Percentiles rank a stretch among this genome's conserved stretches.
Conservation (phyloP, 2,888 invertebrate genomes). For the Creontiades dilutus region DNA sequence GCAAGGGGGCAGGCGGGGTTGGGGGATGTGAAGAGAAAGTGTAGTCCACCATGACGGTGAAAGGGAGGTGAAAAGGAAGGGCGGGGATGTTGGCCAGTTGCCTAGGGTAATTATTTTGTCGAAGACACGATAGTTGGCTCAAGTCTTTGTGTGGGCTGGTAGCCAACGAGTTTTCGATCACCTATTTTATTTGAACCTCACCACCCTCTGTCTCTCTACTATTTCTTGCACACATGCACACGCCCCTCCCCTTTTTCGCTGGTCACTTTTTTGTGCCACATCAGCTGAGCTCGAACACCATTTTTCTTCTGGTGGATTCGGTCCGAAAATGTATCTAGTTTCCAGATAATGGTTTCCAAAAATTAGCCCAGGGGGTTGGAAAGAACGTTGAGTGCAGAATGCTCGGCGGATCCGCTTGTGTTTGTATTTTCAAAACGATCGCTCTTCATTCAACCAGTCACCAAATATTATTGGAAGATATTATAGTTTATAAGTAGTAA, state of each 20-base stretch:
- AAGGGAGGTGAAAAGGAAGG: background rate
- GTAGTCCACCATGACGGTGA: background rate
- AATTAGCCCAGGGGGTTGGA: background rate
- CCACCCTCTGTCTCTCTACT: background rate
- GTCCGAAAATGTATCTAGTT: background rate
- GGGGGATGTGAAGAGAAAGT: background rate
- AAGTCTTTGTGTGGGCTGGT: conserved; percentile 41
- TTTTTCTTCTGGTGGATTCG: background rate
- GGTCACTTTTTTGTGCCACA: conserved; percentile 5
- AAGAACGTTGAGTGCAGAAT: background rate
- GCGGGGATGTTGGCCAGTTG: conserved; percentile 38
- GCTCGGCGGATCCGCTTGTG: too few relatives aligned
- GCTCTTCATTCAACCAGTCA: too few relatives aligned
- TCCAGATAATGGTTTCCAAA: conserved; percentile 5
- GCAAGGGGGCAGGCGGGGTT: too few relatives aligned
- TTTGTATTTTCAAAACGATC: too few relatives aligned
- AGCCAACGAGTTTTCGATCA: conserved; percentile 67
- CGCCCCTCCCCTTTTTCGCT: background rate
- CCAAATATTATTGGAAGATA: too few relatives aligned
- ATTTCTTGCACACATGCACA: background rate
- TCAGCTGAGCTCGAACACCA: background rate
- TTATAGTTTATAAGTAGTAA: too few relatives aligned
- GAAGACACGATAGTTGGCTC: conserved; percentile 64
- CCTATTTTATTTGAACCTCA: conserved; percentile 57
- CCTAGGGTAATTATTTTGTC: conserved; percentile 63